phyloP scores from a whole-genome alignment of 2,888 invertebrate species.

The Helicoverpa assulta region DNA sequence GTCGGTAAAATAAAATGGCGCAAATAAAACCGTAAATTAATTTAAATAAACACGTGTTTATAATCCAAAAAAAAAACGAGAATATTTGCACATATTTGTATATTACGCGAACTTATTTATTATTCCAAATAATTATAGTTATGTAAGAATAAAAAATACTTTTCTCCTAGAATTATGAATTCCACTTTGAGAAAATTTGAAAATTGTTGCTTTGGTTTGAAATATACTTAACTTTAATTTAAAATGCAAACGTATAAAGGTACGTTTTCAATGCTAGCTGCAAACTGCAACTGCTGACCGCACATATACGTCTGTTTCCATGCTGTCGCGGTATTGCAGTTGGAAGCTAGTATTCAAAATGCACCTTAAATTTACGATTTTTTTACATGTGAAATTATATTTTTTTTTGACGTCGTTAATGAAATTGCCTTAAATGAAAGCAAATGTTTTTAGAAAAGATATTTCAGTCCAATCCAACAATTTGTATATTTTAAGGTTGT shows the following conservation, averaged over 20 bases:
- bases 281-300: no score
- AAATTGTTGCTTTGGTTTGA: constrained; percentile 13
- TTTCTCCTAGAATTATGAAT: constrained; percentile 50
- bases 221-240: neutral
- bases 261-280: no score
- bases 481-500: constrained; percentile 23
- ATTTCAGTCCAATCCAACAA: constrained; percentile 24
- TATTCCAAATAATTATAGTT: constrained; percentile 48
- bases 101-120: constrained; percentile 60
- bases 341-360: no score
- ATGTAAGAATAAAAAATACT: constrained; percentile 27
- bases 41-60: constrained; percentile 27
- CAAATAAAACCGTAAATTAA: constrained; percentile 11
- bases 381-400: no score
- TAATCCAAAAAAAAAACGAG: constrained; percentile 42
- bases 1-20: neutral
- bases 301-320: no score
- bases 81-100: constrained; percentile 61
- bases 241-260: no score
- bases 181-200: constrained; percentile 45
- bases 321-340: no score
- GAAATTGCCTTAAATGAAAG: neutral
- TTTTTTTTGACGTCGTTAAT: neutral
- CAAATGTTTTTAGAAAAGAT: neutral
- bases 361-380: no score